A percentile compares a stretch with the other conserved stretches of the same genome.
Conservation (phyloP, 2,797 vertebrate species). For the Podarcis siculus region DNA sequence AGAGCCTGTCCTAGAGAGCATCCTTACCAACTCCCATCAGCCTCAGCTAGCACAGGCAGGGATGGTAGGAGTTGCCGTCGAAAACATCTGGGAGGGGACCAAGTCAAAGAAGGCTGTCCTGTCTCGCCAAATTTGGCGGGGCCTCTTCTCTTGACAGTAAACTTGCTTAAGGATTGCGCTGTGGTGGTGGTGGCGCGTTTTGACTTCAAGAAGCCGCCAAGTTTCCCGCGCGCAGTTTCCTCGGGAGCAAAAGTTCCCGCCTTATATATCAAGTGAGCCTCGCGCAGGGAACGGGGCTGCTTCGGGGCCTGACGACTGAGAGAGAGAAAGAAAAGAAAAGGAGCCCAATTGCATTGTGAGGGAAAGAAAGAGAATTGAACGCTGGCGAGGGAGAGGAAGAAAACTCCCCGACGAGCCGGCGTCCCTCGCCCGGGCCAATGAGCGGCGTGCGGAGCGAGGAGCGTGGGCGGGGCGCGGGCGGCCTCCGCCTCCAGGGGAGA, state of each 20-base stretch:
- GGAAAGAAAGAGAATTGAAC: too few species aligned
- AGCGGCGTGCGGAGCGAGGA: background rate
- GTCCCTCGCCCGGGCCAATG: constrained; percentile 15
- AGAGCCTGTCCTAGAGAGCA: too few species aligned
- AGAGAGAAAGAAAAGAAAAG: background rate
- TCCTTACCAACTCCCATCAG: too few species aligned
- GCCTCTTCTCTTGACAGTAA: background rate
- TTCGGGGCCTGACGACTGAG: background rate
- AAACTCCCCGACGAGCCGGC: background rate
- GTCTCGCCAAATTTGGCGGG: background rate
- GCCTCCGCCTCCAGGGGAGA: background rate
- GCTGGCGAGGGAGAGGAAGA: background rate
- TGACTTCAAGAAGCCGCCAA: too few species aligned
- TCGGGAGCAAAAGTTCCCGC: background rate
- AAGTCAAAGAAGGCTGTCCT: too few species aligned
- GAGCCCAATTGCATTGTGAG: too few species aligned
- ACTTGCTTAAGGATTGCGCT: background rate
- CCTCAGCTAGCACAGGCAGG: too few species aligned
- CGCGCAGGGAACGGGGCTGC: background rate
- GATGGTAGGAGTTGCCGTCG: too few species aligned
- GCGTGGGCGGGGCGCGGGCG: background rate
- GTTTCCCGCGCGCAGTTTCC: background rate
- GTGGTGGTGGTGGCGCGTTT: too few species aligned
- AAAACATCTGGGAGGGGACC: too few species aligned
- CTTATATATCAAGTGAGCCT: background rate